These are phyloP conservation scores for Melitaea athalia DNA, from an alignment of 2,888 invertebrate species.

Conservation along the genomic window DNA sequence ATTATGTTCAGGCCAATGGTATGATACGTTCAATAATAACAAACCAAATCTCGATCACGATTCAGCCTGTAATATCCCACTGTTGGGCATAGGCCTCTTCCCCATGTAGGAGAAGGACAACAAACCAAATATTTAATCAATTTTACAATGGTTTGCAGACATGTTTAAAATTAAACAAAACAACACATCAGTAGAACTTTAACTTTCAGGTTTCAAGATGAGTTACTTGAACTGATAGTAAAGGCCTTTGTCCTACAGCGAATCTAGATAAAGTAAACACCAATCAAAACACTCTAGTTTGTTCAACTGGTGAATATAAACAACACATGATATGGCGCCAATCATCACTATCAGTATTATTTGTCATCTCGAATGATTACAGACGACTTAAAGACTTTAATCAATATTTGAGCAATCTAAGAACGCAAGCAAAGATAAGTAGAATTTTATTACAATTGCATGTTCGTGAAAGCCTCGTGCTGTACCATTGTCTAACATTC, in stretches of 20 bases:
- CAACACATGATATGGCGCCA: constrained; percentile 22
- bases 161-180: too few relatives aligned
- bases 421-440: constrained; percentile 20
- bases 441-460: background rate
- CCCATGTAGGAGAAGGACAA: too few relatives aligned
- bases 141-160: too few relatives aligned
- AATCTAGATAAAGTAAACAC: constrained; percentile 6
- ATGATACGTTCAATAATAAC: too few relatives aligned
- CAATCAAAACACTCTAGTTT: constrained; percentile 19
- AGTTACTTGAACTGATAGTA: background rate
- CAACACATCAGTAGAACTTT: too few relatives aligned
- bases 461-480: too few relatives aligned
- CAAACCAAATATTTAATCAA: too few relatives aligned
- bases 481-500: too few relatives aligned
- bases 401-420: constrained; percentile 25
- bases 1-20: too few relatives aligned
- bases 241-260: constrained; percentile 3
- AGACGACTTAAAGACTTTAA: constrained; percentile 3
- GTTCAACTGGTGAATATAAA: constrained; percentile 17
- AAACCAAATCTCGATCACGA: too few relatives aligned
- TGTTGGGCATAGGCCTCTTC: too few relatives aligned
- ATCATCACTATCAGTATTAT: constrained; percentile 13
- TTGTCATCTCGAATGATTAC: constrained; percentile 8
- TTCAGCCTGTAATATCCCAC: too few relatives aligned
- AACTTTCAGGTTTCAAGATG: background rate